Base-by-base conservation (phyloP, 2,888 invertebrate species). In the Apotomis capreana region DNA sequence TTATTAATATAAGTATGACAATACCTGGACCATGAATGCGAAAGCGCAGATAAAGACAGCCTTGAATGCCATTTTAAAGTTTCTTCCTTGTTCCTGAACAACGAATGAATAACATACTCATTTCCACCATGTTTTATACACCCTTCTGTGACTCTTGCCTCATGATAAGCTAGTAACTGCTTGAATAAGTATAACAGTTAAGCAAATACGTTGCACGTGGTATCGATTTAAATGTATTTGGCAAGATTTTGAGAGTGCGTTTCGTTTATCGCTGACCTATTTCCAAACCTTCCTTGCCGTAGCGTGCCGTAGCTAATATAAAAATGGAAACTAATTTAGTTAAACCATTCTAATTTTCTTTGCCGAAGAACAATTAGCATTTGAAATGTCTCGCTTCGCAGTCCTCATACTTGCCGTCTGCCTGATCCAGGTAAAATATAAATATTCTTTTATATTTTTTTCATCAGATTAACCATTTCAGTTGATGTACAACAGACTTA, bases 11-110 rank as follows among this genome's bases (percentile, higher is more conserved):
- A n/a, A n/a, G n/a, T n/a, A 26, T 26, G 26, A 26, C 26, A 26
- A 60, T 68, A 69, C 68, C 68, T 69, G 61, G 13, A 69, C 4
- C 13, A 78, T 54, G 10, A 78, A 26, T 5, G 74, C 74, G 15
- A 74, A 73, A 36, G 76, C 79, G 63, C 76, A 78, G 8, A 77
- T 3, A n/a, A 69, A 10, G 12, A 54, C 40, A 10, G 9, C 46
- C 46, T 69, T 69, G 54, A 52, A 61, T 46, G 46, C 68, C 68
- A 69, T 69, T 54, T 68, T 55, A 4, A 10, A 26, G 26, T 26
- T 26, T 26, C 26, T 26, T 26, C 26, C 26, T 26, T 26, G 37
- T 36, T 36, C 40, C 51, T 54, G 4, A 8, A 51, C 54, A 26
- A 26, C 26, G 26, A 26, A 26, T 26, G 26, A 26, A 26, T 26